Conservation (phyloP, 2,113 vertebrate species). For the Eulemur rufifrons region DNA sequence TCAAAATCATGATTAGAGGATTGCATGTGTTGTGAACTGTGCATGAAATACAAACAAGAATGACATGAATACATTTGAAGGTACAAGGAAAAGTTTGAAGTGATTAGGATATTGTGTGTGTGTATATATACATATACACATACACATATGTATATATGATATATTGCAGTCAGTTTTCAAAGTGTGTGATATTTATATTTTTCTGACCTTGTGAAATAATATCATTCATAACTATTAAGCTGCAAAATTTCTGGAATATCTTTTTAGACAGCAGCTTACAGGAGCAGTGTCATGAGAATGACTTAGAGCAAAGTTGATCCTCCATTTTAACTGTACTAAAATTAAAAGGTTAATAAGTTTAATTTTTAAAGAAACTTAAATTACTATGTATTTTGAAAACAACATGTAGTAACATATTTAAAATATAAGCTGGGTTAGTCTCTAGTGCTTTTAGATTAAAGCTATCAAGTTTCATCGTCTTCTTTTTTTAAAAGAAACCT, state of each 20-base stretch:
- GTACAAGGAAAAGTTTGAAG: not conserved
- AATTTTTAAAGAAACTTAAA: conserved; percentile 56
- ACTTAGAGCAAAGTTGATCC: conserved; percentile 43
- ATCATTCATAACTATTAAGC: conserved; percentile 59
- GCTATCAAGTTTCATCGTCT: not conserved
- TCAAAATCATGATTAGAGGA: not conserved
- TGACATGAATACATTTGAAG: not conserved
- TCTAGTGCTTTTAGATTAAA: not conserved
- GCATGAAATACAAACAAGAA: not conserved
- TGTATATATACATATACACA: no score
- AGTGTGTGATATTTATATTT: conserved; percentile 5
- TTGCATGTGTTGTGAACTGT: not conserved
- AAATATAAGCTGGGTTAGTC: not conserved
- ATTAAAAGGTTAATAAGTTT: conserved; percentile 64
- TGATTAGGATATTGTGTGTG: not conserved
- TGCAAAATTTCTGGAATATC: conserved; percentile 37
- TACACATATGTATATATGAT: not conserved
- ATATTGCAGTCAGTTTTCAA: not conserved
- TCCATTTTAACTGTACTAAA: conserved; percentile 49
- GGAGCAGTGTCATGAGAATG: conserved; percentile 53
- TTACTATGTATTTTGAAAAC: conserved; percentile 45
- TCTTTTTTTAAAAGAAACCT: not conserved
- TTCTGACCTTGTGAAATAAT: conserved; percentile 47
- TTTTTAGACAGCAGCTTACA: conserved; percentile 62
- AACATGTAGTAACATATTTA: not conserved